Evolutionary conservation across 2,797 vertebrate species (phyloP), one percentile per base, ranked within the genome.

Genomic region (Hylomyscus alleni): DNA sequence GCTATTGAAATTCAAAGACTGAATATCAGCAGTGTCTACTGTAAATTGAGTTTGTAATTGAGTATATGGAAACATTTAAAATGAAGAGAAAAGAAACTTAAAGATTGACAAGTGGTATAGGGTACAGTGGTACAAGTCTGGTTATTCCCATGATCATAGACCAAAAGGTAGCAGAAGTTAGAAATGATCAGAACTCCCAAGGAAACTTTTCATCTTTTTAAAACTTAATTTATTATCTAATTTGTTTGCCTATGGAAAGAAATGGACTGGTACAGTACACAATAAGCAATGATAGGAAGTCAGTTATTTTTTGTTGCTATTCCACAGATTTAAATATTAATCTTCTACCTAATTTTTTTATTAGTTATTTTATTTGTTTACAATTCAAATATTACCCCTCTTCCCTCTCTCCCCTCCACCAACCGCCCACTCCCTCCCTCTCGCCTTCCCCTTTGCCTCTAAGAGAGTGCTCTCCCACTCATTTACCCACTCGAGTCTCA

Each of bases 241-340:
- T 78, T 94, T 58, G 81, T 29, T 85, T 31, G 65, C 52, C 89
- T 93, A 37, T 26, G 75, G 37, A 92, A 92, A 56, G 81, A 89
- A 78, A 9, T 94, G 34, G 31, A 26, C 77, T 77, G 15, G 40
- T 40, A 11, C 6, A 47, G 7, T 82, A 19, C 56, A 17, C 37
- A 87, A 3, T 12, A 92, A 87, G 60, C 20, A 40, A 52, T 73
- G 47, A 93, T 56, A 22, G 10, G 1, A 8, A 72, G 6, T 26
- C 4, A 4, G 12, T 44, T 58, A 7, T 31, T 44, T 88, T 44
- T 75, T 8, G 58, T 20, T 44, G 2, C 58, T 56, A 58, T 73
- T 80, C 17, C 60, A 19, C 34, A 69, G 20, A 62, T 40, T 91
- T 90, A 52, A 40, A 86, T 72, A 82, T 56, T 83, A 67, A 78